A percentile compares a stretch with the other conserved stretches of the same genome.
phyloP scores from a whole-genome alignment of 2,888 invertebrate genomes.

The Eudasyphora cyanicolor region DNA sequence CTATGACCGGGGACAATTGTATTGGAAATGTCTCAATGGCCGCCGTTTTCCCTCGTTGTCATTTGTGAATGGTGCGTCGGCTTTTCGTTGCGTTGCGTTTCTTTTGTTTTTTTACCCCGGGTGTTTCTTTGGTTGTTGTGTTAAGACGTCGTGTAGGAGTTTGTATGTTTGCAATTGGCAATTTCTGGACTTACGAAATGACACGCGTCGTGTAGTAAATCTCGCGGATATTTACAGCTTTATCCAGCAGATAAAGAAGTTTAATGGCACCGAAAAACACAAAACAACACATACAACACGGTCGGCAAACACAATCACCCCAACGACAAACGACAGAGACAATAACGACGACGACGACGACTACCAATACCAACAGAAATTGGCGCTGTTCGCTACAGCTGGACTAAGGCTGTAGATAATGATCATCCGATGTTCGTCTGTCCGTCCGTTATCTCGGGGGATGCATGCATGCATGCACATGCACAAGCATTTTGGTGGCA shows the following conservation, averaged over 20 bases:
- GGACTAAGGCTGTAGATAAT: background rate
- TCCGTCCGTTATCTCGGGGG: background rate
- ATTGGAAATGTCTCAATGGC: background rate
- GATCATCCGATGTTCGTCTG: background rate
- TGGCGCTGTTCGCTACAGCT: conserved; percentile 5
- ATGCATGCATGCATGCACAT: background rate
- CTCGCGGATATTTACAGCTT: conserved; percentile 78
- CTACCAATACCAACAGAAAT: conserved; percentile 17
- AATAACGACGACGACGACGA: conserved; percentile 44
- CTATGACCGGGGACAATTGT: conserved; percentile 1
- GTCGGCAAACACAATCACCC: conserved; percentile 23
- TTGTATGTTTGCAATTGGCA: conserved; percentile 17
- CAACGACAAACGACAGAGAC: conserved; percentile 24
- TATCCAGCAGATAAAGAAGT: conserved; percentile 66
- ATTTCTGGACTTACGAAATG: conserved; percentile 56
- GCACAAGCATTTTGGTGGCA: background rate
- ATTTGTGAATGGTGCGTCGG: background rate
- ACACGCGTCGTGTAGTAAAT: conserved; percentile 75
- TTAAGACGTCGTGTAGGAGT: conserved; percentile 28
- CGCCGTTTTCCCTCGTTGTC: background rate
- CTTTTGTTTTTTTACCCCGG: conserved; percentile 32
- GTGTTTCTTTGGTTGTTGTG: conserved; percentile 54
- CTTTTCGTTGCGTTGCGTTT: conserved; percentile 24
- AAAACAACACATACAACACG: conserved; percentile 44
- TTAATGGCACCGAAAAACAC: conserved; percentile 59